Conservation (phyloP, 2,113 vertebrate genomes). For the Serilophus lunatus region DNA sequence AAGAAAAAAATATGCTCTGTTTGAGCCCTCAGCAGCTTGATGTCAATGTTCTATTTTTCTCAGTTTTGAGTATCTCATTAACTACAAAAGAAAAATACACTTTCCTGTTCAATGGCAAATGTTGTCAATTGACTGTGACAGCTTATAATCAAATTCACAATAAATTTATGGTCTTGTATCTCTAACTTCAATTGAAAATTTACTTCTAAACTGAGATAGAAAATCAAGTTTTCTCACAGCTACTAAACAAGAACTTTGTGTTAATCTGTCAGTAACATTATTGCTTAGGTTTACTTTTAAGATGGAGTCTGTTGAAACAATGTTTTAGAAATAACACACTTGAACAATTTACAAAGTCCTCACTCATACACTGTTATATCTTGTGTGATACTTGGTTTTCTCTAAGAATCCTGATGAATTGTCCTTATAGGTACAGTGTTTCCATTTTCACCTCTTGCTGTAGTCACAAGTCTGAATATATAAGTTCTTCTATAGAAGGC, state of each 20-base stretch:
- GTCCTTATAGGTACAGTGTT: background rate
- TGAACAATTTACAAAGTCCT: background rate
- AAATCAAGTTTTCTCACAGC: background rate
- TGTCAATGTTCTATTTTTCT: background rate
- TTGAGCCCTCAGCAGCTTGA: background rate
- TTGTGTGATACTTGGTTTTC: background rate
- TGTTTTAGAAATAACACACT: background rate
- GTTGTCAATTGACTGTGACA: background rate
- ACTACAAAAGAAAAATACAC: background rate
- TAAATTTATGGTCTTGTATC: background rate
- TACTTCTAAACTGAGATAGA: background rate
- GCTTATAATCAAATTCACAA: background rate
- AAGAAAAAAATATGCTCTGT: background rate
- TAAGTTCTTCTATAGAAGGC: background rate
- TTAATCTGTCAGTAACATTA: background rate
- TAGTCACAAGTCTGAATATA: background rate
- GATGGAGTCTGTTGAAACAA: background rate
- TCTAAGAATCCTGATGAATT: background rate
- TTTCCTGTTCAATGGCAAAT: background rate
- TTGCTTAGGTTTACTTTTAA: background rate
- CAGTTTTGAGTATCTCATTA: background rate
- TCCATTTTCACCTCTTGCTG: background rate
- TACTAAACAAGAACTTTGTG: background rate
- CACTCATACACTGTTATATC: background rate
- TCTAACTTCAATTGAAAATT: background rate